Base-by-base conservation (phyloP, 2,113 vertebrate species). In the Pygoscelis antarcticus region DNA sequence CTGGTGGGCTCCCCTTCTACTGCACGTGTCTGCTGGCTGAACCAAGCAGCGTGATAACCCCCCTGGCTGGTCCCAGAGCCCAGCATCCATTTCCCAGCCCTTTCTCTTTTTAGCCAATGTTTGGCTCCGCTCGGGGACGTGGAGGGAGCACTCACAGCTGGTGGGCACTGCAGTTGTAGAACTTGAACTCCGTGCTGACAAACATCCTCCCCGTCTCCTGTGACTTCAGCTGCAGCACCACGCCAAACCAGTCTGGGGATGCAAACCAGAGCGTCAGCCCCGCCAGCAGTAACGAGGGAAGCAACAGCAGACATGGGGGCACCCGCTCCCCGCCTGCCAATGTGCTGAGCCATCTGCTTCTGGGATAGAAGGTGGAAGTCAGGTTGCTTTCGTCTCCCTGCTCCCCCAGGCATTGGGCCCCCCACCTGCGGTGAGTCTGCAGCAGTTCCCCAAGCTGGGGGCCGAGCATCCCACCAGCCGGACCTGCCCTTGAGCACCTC, bases 81-180 rank as follows among this genome's bases (percentile, higher is more conserved):
- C 91, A 70, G 74, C 51, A 51, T 2, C 32, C 79, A 22, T 0
- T 7, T 26, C 60, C 70, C 69, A 60, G 11, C 46, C 10, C 4
- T 2, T 58, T 40, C 54, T 25, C 61, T 7, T 25, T 10, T 1
- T 9, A 54, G 80, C 5, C 0, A 3, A 1, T 1, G 29, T 26
- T 15, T 4, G 62, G 62, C 85, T 40, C 23, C 2, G 17, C 34
- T 3, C 0, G 2, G 54, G 58, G n/a, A 4, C 0, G 0, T 26
- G 72, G 80, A 94, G 91, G 81, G 92, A 60, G 34, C 71, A 96
- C 99, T 99, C 98, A 99, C 99, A 99, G 98, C 83, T 99, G 99
- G 98, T 99, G 99, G 86, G 99, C 99, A 2, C 99, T 99, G 98
- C 99, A 99, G 98, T 99, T 99, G 99, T 99, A 99, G 98, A 99